Conservation (phyloP, 2,888 invertebrate genomes). For the Thecocarcelia acutangulata region DNA sequence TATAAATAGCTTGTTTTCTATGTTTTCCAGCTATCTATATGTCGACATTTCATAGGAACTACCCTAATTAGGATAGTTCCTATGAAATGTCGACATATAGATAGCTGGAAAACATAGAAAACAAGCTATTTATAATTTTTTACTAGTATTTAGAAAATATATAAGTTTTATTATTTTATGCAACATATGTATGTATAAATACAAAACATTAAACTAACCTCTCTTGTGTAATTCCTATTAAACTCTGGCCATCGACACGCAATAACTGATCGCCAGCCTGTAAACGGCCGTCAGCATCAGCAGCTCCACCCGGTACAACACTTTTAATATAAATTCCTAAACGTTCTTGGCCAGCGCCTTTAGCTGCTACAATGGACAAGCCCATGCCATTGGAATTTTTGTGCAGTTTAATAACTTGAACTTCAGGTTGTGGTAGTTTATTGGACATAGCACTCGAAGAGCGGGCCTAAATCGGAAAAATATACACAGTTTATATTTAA, state of each 20-base stretch:
- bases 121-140: too few species aligned
- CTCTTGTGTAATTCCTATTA: conserved; percentile 92
- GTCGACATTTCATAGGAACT: too few species aligned
- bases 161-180: background rate
- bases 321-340: conserved; percentile 99
- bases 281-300: conserved; percentile 95
- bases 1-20: too few species aligned
- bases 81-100: too few species aligned
- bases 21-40: too few species aligned
- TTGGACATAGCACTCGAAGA: conserved; percentile 87
- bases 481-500: background rate
- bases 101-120: too few species aligned
- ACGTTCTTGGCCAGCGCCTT: conserved; percentile 91
- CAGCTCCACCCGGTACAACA: conserved; percentile 96
- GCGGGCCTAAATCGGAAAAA: conserved; percentile 81
- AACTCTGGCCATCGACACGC: conserved; percentile 97
- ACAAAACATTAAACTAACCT: conserved; percentile 80
- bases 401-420: conserved; percentile 93
- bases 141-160: too few species aligned
- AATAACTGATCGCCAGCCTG: conserved; percentile 98
- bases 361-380: conserved; percentile 98
- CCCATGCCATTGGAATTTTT: conserved; percentile 99
- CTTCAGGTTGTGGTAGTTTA: conserved; percentile 86
- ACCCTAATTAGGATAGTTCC: too few species aligned
- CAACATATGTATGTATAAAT: too few species aligned